phyloP scores from a whole-genome alignment of 2,113 vertebrate genomes.

The Phalacrocorax pelagicus region DNA sequence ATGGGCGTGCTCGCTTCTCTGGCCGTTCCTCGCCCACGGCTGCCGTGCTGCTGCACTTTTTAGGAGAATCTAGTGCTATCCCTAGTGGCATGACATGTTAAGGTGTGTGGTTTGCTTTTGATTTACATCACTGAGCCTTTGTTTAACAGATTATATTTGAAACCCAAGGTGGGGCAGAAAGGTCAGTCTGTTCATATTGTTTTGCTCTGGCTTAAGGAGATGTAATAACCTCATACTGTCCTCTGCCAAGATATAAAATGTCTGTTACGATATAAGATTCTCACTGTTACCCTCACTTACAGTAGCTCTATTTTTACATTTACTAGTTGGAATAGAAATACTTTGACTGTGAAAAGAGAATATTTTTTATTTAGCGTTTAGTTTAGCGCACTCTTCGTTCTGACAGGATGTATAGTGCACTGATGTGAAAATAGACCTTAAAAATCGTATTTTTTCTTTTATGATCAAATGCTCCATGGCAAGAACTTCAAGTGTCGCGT shows the following conservation, averaged over 20 bases:
- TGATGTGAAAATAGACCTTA: background rate
- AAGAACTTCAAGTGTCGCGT: background rate
- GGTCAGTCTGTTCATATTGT: background rate
- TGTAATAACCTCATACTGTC: background rate
- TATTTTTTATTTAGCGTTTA: background rate
- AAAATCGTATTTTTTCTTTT: background rate
- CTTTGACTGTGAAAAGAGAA: background rate
- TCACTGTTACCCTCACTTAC: background rate
- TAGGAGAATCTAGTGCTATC: background rate
- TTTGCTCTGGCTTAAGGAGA: background rate
- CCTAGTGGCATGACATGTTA: no score
- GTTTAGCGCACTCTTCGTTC: background rate
- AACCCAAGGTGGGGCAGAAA: background rate
- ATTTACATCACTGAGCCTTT: background rate
- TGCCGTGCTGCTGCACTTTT: background rate
- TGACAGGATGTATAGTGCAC: background rate
- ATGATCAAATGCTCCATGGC: background rate
- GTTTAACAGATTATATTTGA: background rate
- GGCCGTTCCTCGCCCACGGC: rapidly evolving
- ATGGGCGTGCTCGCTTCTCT: rapidly evolving
- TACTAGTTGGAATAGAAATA: background rate
- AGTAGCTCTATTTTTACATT: background rate
- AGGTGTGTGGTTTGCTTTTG: background rate
- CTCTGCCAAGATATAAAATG: background rate
- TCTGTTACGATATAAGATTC: background rate